Conservation (phyloP, 2,888 invertebrate genomes). For the Pyrrhia umbra region DNA sequence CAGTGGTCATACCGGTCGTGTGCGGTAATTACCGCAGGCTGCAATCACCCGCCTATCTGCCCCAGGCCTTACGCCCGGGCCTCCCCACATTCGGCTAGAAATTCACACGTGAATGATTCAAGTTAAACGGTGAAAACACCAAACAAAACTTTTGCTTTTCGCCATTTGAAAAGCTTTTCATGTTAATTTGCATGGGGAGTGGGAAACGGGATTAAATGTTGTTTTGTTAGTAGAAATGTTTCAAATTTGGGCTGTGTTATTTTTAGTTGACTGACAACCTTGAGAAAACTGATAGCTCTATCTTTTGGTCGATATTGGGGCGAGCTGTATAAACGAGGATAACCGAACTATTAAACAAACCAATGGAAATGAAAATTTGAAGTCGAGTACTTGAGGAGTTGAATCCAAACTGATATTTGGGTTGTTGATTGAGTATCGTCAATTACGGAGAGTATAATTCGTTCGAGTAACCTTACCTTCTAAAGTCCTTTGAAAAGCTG, state of each 20-base stretch:
- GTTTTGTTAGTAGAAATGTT: slow-evolving; percentile 51
- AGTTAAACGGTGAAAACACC: slow-evolving; percentile 51
- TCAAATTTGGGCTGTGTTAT: slow-evolving; percentile 38
- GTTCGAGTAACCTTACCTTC: too few relatives aligned
- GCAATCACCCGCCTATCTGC: slow-evolving; percentile 52
- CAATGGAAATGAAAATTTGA: background rate
- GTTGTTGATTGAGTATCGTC: too few relatives aligned
- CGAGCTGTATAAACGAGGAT: background rate
- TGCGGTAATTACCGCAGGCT: slow-evolving; percentile 55
- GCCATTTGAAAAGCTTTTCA: slow-evolving; percentile 57
- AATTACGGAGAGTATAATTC: too few relatives aligned
- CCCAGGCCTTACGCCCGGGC: slow-evolving; percentile 40
- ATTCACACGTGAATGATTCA: slow-evolving; percentile 52
- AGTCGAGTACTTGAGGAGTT: background rate
- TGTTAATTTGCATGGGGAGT: slow-evolving; percentile 54
- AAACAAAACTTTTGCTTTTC: slow-evolving; percentile 57
- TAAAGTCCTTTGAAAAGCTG: background rate
- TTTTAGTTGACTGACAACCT: slow-evolving; percentile 24
- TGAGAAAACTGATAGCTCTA: slow-evolving; percentile 7
- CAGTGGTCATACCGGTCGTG: slow-evolving; percentile 45
- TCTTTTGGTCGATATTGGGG: background rate
- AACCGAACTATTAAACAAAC: background rate
- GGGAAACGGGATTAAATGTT: slow-evolving; percentile 55
- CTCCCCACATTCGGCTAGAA: slow-evolving; percentile 43
- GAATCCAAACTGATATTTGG: background rate